Evolutionary conservation across 2,888 invertebrate genomes (phyloP).

Genomic region (Pseudoips prasinana): DNA sequence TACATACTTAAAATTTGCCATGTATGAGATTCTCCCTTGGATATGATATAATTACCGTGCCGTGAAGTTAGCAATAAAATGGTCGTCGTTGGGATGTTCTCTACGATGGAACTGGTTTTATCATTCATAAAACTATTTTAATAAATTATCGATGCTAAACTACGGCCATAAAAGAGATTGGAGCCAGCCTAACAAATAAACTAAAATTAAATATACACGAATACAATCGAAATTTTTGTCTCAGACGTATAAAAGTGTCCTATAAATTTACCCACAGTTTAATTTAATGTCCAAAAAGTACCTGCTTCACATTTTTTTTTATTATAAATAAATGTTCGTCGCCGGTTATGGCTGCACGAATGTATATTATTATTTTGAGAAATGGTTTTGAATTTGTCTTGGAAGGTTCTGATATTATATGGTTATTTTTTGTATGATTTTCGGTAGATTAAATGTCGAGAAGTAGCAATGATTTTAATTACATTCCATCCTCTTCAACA

Average conservation of each 20-base stretch:
- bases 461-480: constrained; percentile 21
- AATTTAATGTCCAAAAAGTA: constrained; percentile 82
- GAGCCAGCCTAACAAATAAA: constrained; percentile 77
- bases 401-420: constrained; percentile 41
- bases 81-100: constrained; percentile 40
- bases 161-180: constrained; percentile 73
- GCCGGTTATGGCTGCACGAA: constrained; percentile 73
- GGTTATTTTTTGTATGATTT: constrained; percentile 27
- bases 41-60: no score
- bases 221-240: constrained; percentile 82
- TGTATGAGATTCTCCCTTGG: no score
- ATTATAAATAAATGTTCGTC: constrained; percentile 73
- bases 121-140: constrained; percentile 79
- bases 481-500: constrained; percentile 33
- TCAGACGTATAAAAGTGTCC: constrained; percentile 81
- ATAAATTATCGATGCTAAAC: constrained; percentile 76
- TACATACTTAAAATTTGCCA: no score
- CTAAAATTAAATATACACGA: constrained; percentile 81
- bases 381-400: constrained; percentile 74
- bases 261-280: constrained; percentile 81
- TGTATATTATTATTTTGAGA: constrained; percentile 77
- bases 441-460: constrained; percentile 17
- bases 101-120: constrained; percentile 61
- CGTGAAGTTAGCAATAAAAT: constrained; percentile 47
- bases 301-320: constrained; percentile 75